A percentile compares a stretch with the other conserved stretches of the same genome.
These are phyloP conservation scores for Felis catus DNA, from an alignment of 2,113 vertebrate genomes.

Conservation along the genomic window DNA sequence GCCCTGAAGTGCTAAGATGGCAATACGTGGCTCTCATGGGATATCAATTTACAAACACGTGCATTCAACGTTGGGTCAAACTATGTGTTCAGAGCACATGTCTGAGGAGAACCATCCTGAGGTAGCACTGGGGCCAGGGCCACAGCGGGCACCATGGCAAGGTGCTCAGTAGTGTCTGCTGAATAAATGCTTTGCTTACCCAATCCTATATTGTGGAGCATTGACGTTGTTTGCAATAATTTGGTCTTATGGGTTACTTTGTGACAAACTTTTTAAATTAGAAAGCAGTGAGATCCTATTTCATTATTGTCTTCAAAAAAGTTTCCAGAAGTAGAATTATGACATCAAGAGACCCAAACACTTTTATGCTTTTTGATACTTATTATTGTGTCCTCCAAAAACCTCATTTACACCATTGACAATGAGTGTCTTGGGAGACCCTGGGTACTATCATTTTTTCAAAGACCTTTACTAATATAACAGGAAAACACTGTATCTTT, in stretches of 20 bases:
- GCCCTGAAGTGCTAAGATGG: neutral
- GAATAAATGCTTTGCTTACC: neutral
- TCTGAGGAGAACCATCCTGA: neutral
- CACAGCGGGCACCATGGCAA: fast-evolving
- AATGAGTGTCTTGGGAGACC: neutral
- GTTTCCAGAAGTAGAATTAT: neutral
- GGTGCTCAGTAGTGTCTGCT: neutral
- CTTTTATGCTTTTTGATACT: neutral
- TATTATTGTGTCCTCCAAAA: neutral
- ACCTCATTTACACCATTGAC: neutral
- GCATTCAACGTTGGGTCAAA: neutral
- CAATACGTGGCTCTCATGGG: neutral
- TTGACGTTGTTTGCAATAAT: neutral
- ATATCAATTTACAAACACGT: neutral
- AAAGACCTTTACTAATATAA: neutral
- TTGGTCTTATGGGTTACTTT: neutral
- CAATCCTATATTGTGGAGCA: neutral
- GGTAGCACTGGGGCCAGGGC: no score
- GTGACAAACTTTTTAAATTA: neutral
- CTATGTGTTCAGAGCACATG: neutral
- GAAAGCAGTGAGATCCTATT: neutral
- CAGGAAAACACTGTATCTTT: neutral
- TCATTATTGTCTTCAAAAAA: neutral
- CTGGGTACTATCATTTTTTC: neutral
- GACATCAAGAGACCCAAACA: neutral